Evolutionary conservation across 2,113 vertebrate genomes (phyloP).

Genomic region (Paraplagusia blochii): DNA sequence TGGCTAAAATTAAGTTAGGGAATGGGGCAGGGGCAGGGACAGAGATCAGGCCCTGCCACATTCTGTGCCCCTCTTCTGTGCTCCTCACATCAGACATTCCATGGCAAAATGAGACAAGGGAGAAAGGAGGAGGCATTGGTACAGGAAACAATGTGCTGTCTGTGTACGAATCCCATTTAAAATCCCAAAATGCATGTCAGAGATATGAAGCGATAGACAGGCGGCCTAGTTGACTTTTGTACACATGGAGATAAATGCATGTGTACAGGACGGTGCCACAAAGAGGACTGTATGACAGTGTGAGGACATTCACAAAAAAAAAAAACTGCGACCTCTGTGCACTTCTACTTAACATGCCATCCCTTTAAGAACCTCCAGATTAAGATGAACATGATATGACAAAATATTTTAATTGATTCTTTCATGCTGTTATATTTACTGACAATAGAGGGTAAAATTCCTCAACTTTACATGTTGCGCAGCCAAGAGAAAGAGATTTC

Average conservation of each 20-base stretch:
- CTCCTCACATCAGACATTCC: conserved; percentile 64
- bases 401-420: background rate
- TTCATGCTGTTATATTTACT: background rate
- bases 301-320: conserved; percentile 27
- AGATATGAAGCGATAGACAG: conserved; percentile 41
- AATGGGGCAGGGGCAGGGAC: conserved; percentile 51
- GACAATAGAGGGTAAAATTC: background rate
- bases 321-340: conserved; percentile 17
- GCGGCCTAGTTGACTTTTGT: conserved; percentile 48
- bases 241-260: conserved; percentile 40
- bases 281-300: conserved; percentile 38
- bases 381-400: background rate
- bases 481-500: background rate
- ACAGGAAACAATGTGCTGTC: conserved; percentile 62
- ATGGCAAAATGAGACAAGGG: conserved; percentile 18
- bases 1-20: conserved; percentile 75
- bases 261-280: conserved; percentile 34
- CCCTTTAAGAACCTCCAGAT: background rate
- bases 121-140: background rate
- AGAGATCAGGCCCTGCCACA: conserved; percentile 44
- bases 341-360: conserved; percentile 26
- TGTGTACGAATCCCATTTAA: conserved; percentile 56
- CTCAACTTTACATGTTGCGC: background rate
- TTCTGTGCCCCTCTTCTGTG: conserved; percentile 48
- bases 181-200: conserved; percentile 37